phyloP scores from a whole-genome alignment of 2,113 vertebrate species.

The Embiotoca jacksoni region DNA sequence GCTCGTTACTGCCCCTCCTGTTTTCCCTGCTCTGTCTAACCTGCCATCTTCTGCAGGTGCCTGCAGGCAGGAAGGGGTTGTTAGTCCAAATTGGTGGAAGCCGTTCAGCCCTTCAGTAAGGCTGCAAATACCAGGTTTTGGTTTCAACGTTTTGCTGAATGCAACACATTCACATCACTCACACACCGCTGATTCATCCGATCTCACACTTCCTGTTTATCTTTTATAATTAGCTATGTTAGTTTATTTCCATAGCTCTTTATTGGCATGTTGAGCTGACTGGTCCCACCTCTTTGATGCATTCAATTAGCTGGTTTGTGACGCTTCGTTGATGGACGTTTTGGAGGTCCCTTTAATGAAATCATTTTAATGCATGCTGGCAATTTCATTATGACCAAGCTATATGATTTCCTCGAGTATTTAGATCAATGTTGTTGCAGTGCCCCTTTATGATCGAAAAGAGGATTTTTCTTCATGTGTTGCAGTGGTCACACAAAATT shows the following conservation, averaged over 20 bases:
- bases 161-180: no score
- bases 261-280: no score
- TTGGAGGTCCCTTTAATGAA: conserved; percentile 11
- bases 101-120: not conserved
- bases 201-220: not conserved
- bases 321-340: conserved; percentile 4
- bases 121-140: not conserved
- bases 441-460: conserved; percentile 26
- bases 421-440: conserved; percentile 37
- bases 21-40: not conserved
- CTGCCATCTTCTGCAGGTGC: not conserved
- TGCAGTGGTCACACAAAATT: conserved; percentile 46
- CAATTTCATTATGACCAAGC: conserved; percentile 49
- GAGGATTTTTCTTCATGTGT: conserved; percentile 52
- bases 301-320: not conserved
- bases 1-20: not conserved
- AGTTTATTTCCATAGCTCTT: not conserved
- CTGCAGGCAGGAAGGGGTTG: not conserved
- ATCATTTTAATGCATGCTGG: conserved; percentile 19
- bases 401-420: conserved; percentile 32
- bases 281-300: not conserved
- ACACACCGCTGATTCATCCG: no score
- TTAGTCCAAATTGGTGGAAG: not conserved
- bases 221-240: not conserved
- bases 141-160: not conserved